Evolutionary conservation across 2,888 invertebrate genomes (phyloP).

Genomic region (Microdon myrmicae): DNA sequence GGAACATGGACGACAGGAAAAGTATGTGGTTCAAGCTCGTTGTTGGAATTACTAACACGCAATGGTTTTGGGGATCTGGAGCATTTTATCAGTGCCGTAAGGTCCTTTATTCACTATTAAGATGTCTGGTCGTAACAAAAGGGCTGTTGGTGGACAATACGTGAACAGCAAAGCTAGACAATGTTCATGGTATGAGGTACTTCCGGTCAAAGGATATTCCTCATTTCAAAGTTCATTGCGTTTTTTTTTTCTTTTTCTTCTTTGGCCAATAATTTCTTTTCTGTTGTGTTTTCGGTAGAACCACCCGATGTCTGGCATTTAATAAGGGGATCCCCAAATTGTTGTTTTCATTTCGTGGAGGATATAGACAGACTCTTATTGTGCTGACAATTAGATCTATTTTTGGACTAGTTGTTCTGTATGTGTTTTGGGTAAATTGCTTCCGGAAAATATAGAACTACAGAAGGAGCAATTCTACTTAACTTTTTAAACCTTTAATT

Average conservation of each 20-base stretch:
- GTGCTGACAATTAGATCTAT: slow-evolving; percentile 26
- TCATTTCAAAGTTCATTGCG: slow-evolving; percentile 29
- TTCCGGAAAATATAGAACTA: neutral
- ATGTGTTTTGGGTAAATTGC: neutral
- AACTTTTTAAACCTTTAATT: too few species aligned
- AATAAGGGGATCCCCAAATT: slow-evolving; percentile 30
- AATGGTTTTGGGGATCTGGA: slow-evolving; percentile 25
- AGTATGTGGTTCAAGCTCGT: slow-evolving; percentile 48
- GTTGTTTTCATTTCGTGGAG: slow-evolving; percentile 31
- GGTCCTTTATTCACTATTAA: slow-evolving; percentile 29
- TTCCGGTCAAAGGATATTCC: slow-evolving; percentile 32
- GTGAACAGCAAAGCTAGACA: slow-evolving; percentile 12
- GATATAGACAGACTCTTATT: slow-evolving; percentile 5
- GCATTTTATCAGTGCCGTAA: slow-evolving; percentile 32
- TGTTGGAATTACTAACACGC: slow-evolving; percentile 42
- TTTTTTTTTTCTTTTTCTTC: slow-evolving; percentile 13
- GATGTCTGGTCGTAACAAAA: slow-evolving; percentile 37
- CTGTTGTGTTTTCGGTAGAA: too few species aligned
- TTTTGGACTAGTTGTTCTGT: neutral
- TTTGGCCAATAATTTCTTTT: slow-evolving; percentile 19
- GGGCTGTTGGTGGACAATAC: slow-evolving; percentile 14
- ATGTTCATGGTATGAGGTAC: slow-evolving; percentile 2
- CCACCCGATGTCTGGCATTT: neutral
- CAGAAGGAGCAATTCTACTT: too few species aligned
- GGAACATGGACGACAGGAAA: slow-evolving; percentile 8